These are phyloP conservation scores for Elymnias hypermnestra DNA, from an alignment of 1,140 invertebrate genomes.

Conservation along the genomic window DNA sequence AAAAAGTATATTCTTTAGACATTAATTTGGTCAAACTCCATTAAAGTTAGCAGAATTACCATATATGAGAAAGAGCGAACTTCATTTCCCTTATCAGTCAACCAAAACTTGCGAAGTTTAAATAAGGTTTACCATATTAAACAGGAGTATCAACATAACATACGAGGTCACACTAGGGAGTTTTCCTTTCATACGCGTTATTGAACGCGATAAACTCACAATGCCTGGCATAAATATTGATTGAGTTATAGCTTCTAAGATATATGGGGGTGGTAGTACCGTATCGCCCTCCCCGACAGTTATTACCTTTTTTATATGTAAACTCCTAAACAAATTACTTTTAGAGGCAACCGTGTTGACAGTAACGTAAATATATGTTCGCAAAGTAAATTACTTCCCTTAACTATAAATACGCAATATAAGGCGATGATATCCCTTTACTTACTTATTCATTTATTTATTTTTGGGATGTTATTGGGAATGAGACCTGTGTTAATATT, in stretches of 20 bases:
- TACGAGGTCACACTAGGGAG: slow-evolving; percentile 2
- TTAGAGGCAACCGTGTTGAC: neutral
- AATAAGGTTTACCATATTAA: neutral
- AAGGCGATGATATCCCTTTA: no score
- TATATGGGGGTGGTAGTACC: neutral
- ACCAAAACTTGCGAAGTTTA: neutral
- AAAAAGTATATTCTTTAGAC: no score
- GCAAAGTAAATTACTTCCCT: no score
- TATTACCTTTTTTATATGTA: neutral
- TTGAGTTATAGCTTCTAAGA: neutral
- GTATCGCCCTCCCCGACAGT: neutral
- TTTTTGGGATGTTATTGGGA: no score
- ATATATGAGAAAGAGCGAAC: neutral
- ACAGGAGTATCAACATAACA: neutral
- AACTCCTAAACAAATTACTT: neutral
- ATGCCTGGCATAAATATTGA: slow-evolving; percentile 1
- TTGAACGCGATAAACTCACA: slow-evolving; percentile 4
- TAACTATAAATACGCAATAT: no score
- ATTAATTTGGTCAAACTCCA: no score
- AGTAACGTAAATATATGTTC: no score
- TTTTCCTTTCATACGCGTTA: slow-evolving; percentile 2
- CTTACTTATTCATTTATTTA: no score
- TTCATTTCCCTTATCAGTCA: neutral
- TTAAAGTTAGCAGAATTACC: neutral
- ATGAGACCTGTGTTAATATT: no score